These are phyloP conservation scores for Drosophila mulleri DNA, from an alignment of 2,888 invertebrate genomes.

Conservation along the genomic window DNA sequence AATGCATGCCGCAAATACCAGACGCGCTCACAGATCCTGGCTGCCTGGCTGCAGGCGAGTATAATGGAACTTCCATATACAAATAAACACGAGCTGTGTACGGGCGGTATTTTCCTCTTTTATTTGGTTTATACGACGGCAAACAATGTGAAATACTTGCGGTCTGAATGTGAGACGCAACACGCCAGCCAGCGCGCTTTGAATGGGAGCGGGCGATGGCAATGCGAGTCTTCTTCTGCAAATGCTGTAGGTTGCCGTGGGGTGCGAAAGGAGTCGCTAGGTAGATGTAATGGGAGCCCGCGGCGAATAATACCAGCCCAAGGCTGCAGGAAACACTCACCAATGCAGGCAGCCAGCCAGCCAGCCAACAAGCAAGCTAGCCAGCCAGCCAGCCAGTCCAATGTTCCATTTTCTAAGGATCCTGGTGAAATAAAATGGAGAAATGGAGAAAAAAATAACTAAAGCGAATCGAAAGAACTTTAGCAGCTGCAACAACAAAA, in stretches of 20 bases:
- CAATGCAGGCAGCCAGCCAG: constrained; percentile 35
- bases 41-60: constrained; percentile 16
- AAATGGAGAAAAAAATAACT: constrained; percentile 9
- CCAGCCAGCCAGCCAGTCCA: constrained; percentile 16
- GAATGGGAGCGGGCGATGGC: constrained; percentile 8
- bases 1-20: constrained; percentile 36
- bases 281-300: constrained; percentile 63
- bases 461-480: constrained; percentile 48
- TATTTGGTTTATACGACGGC: constrained; percentile 65
- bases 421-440: constrained; percentile 30
- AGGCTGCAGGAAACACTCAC: constrained; percentile 54
- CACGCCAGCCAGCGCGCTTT: constrained; percentile 14
- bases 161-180: constrained; percentile 59
- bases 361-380: constrained; percentile 32
- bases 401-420: constrained; percentile 74
- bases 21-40: constrained; percentile 10
- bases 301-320: constrained; percentile 38
- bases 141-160: constrained; percentile 74
- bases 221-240: not conserved
- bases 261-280: constrained; percentile 37
- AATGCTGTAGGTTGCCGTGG: not conserved
- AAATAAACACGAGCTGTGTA: constrained; percentile 44
- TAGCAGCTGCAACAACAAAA: constrained; percentile 32
- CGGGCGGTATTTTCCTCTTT: constrained; percentile 30
- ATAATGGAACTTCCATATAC: constrained; percentile 38